A percentile compares a stretch with the other conserved stretches of the same genome.
Conservation (phyloP, 2,888 invertebrate genomes). For the Silvanus unidentatus region DNA sequence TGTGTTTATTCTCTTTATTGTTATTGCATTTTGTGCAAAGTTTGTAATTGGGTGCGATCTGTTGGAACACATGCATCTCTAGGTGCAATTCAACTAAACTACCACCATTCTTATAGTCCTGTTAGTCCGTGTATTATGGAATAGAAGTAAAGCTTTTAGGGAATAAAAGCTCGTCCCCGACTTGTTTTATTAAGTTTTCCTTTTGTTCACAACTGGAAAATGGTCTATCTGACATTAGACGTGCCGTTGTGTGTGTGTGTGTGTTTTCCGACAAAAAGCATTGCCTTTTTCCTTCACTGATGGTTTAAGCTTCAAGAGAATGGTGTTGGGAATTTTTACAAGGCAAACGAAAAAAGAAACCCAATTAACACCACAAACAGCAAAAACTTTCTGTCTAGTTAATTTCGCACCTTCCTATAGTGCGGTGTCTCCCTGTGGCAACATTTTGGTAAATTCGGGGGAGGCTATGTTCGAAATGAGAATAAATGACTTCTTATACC, state of each 20-base stretch:
- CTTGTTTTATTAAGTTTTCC: slow-evolving; percentile 29
- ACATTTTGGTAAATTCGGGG: no score
- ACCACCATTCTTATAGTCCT: no score
- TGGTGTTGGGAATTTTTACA: slow-evolving; percentile 1
- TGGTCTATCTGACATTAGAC: slow-evolving; percentile 17
- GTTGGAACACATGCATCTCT: no score
- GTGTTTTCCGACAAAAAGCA: slow-evolving; percentile 24
- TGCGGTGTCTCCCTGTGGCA: no score
- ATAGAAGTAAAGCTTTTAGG: slow-evolving; percentile 11
- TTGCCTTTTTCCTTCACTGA: slow-evolving; percentile 25
- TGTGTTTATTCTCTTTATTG: no score
- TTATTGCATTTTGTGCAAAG: no score
- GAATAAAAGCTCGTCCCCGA: slow-evolving; percentile 20
- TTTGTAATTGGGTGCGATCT: no score
- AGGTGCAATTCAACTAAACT: no score
- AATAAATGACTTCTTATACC: no score
- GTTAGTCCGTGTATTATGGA: no score
- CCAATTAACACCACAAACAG: neutral
- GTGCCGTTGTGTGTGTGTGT: neutral
- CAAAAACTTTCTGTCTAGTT: neutral
- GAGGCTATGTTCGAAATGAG: no score
- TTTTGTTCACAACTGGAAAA: slow-evolving; percentile 25
- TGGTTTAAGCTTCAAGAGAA: slow-evolving; percentile 6
- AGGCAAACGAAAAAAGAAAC: no score
- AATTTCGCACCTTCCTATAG: neutral